Percentiles rank a stretch among this genome's conserved stretches.
These are phyloP conservation scores for Thaumatotibia leucotreta DNA, from an alignment of 1,140 invertebrate genomes.

Conservation along the genomic window DNA sequence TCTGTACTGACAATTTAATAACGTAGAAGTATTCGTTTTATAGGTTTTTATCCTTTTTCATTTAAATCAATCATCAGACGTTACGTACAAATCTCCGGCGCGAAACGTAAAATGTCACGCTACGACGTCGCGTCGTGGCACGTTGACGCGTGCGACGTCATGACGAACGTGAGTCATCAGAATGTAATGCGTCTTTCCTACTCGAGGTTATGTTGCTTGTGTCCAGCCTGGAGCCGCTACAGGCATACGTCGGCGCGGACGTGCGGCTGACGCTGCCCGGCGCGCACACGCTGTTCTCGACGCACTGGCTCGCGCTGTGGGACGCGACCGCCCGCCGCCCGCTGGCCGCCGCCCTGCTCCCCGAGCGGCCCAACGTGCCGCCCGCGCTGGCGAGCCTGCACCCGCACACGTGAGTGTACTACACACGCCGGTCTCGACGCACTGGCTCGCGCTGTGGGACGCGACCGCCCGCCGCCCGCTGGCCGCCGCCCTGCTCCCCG, in stretches of 20 bases:
- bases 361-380: slow-evolving; percentile 89
- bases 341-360: slow-evolving; percentile 87
- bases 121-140: too few species aligned
- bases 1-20: too few species aligned
- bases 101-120: too few species aligned
- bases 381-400: slow-evolving; percentile 85
- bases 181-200: too few species aligned
- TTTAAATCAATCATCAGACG: too few species aligned
- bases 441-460: slow-evolving; percentile 86
- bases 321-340: slow-evolving; percentile 84
- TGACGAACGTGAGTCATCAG: too few species aligned
- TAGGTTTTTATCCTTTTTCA: too few species aligned
- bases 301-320: slow-evolving; percentile 85
- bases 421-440: slow-evolving; percentile 88
- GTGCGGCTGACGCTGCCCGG: slow-evolving; percentile 88
- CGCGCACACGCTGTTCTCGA: slow-evolving; percentile 88
- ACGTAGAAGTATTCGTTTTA: too few species aligned
- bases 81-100: too few species aligned
- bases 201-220: too few species aligned
- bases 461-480: slow-evolving; percentile 83
- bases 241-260: slow-evolving; percentile 83
- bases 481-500: slow-evolving; percentile 87
- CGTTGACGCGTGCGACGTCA: too few species aligned
- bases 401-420: slow-evolving; percentile 37
- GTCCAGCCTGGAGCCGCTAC: slow-evolving; percentile 54